Percentiles rank a stretch among this genome's conserved stretches.
Evolutionary conservation across 2,888 invertebrate species (phyloP).

Genomic region (Drosophila basisetae): DNA sequence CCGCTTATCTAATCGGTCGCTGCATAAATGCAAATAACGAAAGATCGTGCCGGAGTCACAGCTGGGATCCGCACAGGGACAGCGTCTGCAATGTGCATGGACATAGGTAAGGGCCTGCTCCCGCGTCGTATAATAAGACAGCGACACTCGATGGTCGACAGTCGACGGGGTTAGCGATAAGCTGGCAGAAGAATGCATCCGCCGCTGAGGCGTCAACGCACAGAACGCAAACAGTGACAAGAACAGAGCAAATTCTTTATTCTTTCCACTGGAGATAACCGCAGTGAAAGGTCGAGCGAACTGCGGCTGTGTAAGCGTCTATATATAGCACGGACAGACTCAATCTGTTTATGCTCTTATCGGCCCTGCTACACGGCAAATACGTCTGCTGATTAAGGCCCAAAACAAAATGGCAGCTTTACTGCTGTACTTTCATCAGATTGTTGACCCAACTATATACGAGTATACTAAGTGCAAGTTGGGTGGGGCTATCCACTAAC

Average conservation of each 20-base stretch:
- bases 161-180: conserved; percentile 64
- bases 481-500: conserved; percentile 37
- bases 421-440: conserved; percentile 50
- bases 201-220: conserved; percentile 57
- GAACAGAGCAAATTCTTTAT: conserved; percentile 81
- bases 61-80: conserved; percentile 37
- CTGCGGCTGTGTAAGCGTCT: conserved; percentile 42
- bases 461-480: conserved; percentile 20
- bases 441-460: conserved; percentile 62
- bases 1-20: conserved; percentile 79
- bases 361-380: conserved; percentile 51
- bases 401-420: conserved; percentile 65
- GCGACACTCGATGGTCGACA: conserved; percentile 3
- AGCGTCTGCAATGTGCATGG: conserved; percentile 10
- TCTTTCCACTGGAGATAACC: conserved; percentile 48
- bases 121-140: conserved; percentile 61
- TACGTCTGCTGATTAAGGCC: conserved; percentile 62
- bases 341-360: conserved; percentile 66
- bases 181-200: conserved; percentile 68
- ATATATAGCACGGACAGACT: conserved; percentile 61
- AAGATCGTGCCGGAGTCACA: conserved; percentile 63
- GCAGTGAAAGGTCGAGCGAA: conserved; percentile 51
- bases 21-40: conserved; percentile 82
- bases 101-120: conserved; percentile 6
- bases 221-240: conserved; percentile 67